Percentiles rank a stretch among this genome's conserved stretches.
Conservation (phyloP, 2,888 invertebrate species). For the Trichopria drosophilae region DNA sequence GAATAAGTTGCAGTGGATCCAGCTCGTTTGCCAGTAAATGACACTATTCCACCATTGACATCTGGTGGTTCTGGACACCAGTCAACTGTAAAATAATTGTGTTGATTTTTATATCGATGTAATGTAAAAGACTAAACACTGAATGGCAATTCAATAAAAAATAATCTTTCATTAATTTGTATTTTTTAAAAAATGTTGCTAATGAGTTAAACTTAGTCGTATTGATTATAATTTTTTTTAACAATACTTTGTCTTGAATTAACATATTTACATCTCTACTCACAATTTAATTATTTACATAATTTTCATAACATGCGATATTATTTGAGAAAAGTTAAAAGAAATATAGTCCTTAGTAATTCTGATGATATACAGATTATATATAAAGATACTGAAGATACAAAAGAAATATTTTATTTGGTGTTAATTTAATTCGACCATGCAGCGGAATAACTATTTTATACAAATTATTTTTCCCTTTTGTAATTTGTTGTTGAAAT, state of each 20-base stretch:
- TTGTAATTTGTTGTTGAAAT: neutral
- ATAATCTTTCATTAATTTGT: neutral
- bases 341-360: no score
- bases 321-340: no score
- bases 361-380: no score
- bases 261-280: no score
- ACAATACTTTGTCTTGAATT: no score
- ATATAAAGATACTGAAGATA: neutral
- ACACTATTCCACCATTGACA: conserved; percentile 75
- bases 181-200: no score
- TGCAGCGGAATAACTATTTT: no score
- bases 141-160: conserved; percentile 6
- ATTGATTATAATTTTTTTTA: no score
- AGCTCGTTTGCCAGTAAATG: conserved; percentile 72
- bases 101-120: conserved; percentile 7
- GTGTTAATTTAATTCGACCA: no score
- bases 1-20: conserved; percentile 80
- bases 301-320: no score
- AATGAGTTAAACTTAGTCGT: no score
- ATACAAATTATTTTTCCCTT: neutral
- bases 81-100: conserved; percentile 61
- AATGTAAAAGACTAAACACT: neutral
- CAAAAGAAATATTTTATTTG: conserved; percentile 4
- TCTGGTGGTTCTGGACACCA: conserved; percentile 85
- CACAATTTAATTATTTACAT: no score